A percentile compares a stretch with the other conserved stretches of the same genome.
phyloP scores from a whole-genome alignment of 1,140 invertebrate genomes.

The Bradysia coprophila region DNA sequence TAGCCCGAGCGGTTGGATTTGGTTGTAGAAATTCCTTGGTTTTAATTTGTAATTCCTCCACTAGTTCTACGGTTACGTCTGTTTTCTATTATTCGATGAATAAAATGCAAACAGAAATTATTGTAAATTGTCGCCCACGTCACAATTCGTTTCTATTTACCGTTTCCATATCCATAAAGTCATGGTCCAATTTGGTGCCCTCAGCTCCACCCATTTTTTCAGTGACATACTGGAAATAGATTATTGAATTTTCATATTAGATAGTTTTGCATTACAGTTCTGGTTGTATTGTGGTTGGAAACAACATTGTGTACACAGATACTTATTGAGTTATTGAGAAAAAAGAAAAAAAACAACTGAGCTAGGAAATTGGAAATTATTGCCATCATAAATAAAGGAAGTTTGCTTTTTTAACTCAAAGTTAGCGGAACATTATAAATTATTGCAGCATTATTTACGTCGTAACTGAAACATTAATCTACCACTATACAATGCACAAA shows the following conservation, averaged over 20 bases:
- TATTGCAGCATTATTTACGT: no score
- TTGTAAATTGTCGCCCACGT: background rate
- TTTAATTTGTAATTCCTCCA: slow-evolving; percentile 88
- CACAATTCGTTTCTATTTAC: slow-evolving; percentile 32
- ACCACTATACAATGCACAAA: no score
- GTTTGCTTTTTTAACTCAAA: no score
- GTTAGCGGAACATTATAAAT: no score
- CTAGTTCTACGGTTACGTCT: slow-evolving; percentile 85
- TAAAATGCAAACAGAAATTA: background rate
- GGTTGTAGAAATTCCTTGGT: slow-evolving; percentile 99
- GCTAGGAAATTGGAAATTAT: no score
- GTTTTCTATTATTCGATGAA: slow-evolving; percentile 56
- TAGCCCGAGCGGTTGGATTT: slow-evolving; percentile 87
- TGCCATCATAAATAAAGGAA: no score
- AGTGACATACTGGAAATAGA: slow-evolving; percentile 83
- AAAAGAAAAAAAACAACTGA: no score
- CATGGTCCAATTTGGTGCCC: slow-evolving; percentile 96
- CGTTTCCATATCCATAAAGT: slow-evolving; percentile 98
- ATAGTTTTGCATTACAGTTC: slow-evolving; percentile 5
- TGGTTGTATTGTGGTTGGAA: slow-evolving; percentile 6
- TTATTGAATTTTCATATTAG: slow-evolving; percentile 3
- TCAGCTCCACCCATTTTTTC: slow-evolving; percentile 99
- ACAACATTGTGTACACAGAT: no score
- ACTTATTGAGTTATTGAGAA: no score
- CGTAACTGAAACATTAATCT: no score